Conservation (phyloP, 2,797 vertebrate species). For the Sardinella longiceps region DNA sequence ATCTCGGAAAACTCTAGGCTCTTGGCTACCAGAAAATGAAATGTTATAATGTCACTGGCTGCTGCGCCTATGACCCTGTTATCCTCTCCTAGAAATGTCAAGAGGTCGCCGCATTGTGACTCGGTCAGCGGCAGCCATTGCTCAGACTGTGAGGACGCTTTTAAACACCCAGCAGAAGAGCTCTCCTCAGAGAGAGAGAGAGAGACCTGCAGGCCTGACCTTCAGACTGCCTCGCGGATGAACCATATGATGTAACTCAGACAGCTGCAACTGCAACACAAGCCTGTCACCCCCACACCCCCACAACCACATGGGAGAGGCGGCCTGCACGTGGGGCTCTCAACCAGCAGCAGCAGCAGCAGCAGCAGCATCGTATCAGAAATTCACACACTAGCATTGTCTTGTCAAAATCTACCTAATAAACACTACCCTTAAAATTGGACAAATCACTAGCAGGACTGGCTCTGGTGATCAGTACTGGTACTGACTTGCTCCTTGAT, state of each 20-base stretch:
- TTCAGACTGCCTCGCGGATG: conserved; percentile 24
- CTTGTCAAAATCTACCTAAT: neutral
- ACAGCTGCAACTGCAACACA: conserved; percentile 45
- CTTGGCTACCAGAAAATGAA: conserved; percentile 40
- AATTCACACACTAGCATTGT: neutral
- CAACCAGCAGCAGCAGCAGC: neutral
- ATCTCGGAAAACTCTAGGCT: neutral
- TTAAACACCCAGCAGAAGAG: neutral
- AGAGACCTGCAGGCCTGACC: conserved; percentile 29
- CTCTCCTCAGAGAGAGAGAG: neutral
- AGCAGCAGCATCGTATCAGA: no score
- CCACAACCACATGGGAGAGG: neutral
- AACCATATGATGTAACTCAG: conserved; percentile 46
- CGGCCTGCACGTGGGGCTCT: neutral
- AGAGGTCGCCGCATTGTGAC: conserved; percentile 44
- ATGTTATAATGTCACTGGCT: conserved; percentile 47
- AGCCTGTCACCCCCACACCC: neutral
- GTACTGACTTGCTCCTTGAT: no score
- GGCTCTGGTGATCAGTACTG: no score
- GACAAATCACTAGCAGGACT: no score
- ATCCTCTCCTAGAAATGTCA: conserved; percentile 45
- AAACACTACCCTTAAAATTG: no score
- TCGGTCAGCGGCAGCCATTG: neutral
- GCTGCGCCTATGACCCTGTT: conserved; percentile 27
- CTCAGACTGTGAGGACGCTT: neutral